These are phyloP conservation scores for Anseranas semipalmata DNA, from an alignment of 2,113 vertebrate species.

Conservation along the genomic window DNA sequence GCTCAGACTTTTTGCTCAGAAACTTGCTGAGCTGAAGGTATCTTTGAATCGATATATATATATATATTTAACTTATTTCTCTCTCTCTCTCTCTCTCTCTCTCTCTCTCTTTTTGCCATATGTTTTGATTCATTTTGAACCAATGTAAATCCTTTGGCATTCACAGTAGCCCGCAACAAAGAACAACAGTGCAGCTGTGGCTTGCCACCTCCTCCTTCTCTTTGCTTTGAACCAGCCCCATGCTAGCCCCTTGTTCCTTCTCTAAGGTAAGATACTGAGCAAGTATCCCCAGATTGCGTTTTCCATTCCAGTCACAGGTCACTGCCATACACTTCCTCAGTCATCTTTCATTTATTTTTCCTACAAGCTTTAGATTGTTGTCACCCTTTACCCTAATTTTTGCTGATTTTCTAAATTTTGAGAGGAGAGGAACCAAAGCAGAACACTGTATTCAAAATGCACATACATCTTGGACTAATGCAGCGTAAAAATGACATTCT, in stretches of 20 bases:
- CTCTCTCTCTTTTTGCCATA: not conserved
- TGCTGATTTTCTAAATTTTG: not conserved
- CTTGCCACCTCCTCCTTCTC: not conserved
- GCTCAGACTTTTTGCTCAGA: not conserved
- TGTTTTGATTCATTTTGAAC: not conserved
- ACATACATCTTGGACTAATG: not conserved
- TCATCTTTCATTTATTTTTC: not conserved
- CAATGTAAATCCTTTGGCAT: not conserved
- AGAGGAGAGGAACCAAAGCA: not conserved
- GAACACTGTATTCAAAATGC: not conserved
- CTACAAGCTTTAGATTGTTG: not conserved
- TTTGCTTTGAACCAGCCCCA: not conserved
- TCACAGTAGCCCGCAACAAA: not conserved
- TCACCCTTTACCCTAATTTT: not conserved
- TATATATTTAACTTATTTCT: too few species aligned
- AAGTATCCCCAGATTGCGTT: not conserved
- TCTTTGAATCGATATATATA: not conserved
- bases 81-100: too few species aligned
- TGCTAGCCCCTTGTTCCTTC: not conserved
- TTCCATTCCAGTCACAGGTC: not conserved
- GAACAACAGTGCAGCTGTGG: not conserved
- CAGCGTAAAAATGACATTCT: not conserved
- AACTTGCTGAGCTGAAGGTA: not conserved
- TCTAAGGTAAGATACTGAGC: not conserved
- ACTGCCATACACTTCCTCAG: not conserved